phyloP scores from a whole-genome alignment of 2,113 vertebrate species.

The Bujurquina vittata region DNA sequence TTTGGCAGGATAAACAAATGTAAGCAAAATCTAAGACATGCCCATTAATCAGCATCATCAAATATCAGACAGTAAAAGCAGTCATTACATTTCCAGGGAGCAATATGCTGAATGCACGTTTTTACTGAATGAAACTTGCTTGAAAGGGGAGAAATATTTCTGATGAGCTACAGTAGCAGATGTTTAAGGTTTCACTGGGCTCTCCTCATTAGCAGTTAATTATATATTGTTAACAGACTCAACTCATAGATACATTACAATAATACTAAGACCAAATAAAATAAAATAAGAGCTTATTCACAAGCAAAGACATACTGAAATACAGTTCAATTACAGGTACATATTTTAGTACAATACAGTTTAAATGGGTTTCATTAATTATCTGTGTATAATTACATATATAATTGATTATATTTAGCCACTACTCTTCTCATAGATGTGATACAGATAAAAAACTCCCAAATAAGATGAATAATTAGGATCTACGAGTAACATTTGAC shows the following conservation, averaged over 20 bases:
- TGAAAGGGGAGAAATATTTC: slow-evolving; percentile 2
- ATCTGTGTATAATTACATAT: neutral
- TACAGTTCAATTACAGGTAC: neutral
- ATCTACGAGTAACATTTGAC: slow-evolving; percentile 12
- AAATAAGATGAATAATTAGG: neutral
- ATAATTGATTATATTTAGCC: neutral
- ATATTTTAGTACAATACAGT: neutral
- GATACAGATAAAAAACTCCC: neutral
- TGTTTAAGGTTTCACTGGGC: neutral
- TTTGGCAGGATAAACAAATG: slow-evolving; percentile 59
- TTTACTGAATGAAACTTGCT: slow-evolving; percentile 18
- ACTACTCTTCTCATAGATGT: neutral
- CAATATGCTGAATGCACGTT: slow-evolving; percentile 43
- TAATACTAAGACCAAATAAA: neutral
- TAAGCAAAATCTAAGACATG: slow-evolving; percentile 39
- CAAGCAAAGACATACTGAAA: neutral
- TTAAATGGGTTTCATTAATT: neutral
- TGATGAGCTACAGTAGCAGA: neutral
- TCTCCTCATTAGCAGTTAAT: slow-evolving; percentile 25
- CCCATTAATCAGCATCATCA: slow-evolving; percentile 47
- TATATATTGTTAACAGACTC: neutral
- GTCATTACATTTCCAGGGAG: slow-evolving; percentile 25
- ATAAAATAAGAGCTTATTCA: neutral
- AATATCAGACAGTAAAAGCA: slow-evolving; percentile 20
- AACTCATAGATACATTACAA: neutral